These are phyloP conservation scores for Calameuta idolon DNA, from an alignment of 2,888 invertebrate species.

Conservation along the genomic window DNA sequence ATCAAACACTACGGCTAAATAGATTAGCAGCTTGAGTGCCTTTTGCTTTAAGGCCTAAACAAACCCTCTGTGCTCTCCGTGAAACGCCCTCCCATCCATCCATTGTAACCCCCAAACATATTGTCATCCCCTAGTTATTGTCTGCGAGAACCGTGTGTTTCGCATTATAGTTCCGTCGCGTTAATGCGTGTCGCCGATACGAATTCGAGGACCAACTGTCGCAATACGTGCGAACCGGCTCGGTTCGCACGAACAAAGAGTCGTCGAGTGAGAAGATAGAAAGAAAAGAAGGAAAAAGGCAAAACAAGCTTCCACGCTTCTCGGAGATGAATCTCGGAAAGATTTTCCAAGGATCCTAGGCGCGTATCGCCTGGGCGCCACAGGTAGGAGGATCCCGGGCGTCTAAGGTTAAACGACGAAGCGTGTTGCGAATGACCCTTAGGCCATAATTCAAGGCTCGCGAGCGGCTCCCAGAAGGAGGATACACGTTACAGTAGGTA, in stretches of 20 bases:
- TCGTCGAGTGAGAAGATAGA: too few relatives aligned
- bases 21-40: slow-evolving; percentile 65
- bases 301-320: too few relatives aligned
- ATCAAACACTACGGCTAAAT: slow-evolving; percentile 66
- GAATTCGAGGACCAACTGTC: slow-evolving; percentile 49
- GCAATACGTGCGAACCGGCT: slow-evolving; percentile 31
- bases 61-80: slow-evolving; percentile 39
- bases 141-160: slow-evolving; percentile 30
- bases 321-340: too few relatives aligned
- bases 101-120: slow-evolving; percentile 47
- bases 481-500: slow-evolving; percentile 10
- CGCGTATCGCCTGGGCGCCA: too few relatives aligned
- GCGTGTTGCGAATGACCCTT: slow-evolving; percentile 63
- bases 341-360: too few relatives aligned
- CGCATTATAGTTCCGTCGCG: slow-evolving; percentile 47
- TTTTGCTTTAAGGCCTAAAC: slow-evolving; percentile 56
- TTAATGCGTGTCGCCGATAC: slow-evolving; percentile 58
- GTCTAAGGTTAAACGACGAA: slow-evolving; percentile 62
- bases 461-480: slow-evolving; percentile 29
- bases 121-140: slow-evolving; percentile 44
- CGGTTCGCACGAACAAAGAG: too few relatives aligned
- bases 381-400: neutral
- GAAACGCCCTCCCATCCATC: slow-evolving; percentile 31
- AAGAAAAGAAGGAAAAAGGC: too few relatives aligned
- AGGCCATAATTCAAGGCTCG: slow-evolving; percentile 59